These are phyloP conservation scores for Sycobia sp. DNA, from an alignment of 1,140 invertebrate species.

Conservation along the genomic window DNA sequence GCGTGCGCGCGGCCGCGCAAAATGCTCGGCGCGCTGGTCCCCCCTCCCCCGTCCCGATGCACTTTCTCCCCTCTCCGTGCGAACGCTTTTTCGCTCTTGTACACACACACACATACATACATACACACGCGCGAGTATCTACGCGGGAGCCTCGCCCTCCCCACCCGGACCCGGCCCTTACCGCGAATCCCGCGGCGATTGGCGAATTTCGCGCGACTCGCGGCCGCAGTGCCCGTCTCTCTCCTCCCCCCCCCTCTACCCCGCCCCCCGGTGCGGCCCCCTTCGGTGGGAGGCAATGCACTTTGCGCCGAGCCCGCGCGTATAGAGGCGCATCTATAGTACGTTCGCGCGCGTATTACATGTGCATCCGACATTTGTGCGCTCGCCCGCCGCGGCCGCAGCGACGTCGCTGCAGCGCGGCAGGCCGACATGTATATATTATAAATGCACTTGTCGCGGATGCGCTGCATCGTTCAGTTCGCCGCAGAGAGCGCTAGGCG, in stretches of 20 bases:
- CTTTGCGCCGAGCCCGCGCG: constrained; percentile 39
- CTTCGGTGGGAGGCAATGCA: constrained; percentile 49
- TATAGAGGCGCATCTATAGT: no score
- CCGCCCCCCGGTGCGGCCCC: neutral
- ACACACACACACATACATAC: no score
- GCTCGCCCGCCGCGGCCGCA: constrained; percentile 36
- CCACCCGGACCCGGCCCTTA: no score
- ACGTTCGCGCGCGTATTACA: constrained; percentile 36
- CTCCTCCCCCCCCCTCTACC: constrained; percentile 7
- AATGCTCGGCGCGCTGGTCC: neutral
- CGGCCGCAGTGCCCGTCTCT: constrained; percentile 44
- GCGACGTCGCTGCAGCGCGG: neutral
- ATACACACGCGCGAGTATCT: no score
- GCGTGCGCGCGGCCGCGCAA: no score
- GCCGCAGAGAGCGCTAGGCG: no score
- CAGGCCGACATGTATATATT: no score
- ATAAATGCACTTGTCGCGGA: neutral
- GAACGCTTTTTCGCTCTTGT: no score
- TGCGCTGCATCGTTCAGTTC: neutral
- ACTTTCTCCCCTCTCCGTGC: constrained; percentile 10
- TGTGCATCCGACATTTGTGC: constrained; percentile 54
- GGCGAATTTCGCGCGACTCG: neutral
- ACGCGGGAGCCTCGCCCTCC: neutral
- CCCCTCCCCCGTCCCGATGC: no score
- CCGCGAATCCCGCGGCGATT: neutral